These are phyloP conservation scores for Odontomachus brunneus DNA, from an alignment of 1,140 invertebrate genomes.

Conservation along the genomic window DNA sequence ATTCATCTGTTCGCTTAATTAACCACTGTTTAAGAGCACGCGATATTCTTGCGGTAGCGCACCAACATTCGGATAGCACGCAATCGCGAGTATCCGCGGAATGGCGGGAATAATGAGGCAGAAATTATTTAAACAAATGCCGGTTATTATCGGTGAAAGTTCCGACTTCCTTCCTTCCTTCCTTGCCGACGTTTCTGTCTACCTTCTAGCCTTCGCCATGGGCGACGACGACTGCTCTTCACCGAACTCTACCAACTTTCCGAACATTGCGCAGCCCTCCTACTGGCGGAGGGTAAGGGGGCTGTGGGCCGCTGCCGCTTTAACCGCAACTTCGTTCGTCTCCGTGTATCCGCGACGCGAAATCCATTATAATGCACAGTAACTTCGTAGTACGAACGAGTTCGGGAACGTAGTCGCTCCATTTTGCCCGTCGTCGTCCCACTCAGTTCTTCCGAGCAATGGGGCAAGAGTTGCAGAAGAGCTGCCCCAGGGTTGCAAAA, in stretches of 20 bases:
- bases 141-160: conserved; percentile 66
- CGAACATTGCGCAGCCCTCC: conserved; percentile 26
- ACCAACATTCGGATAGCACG: neutral
- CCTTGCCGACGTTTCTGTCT: conserved; percentile 28
- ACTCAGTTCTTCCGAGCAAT: conserved; percentile 49
- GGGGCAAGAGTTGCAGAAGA: conserved; percentile 31
- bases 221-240: conserved; percentile 31
- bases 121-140: conserved; percentile 75
- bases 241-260: conserved; percentile 59
- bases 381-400: conserved; percentile 60
- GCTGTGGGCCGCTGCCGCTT: conserved; percentile 6
- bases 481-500: conserved; percentile 1
- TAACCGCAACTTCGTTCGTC: conserved; percentile 70
- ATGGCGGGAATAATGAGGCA: conserved; percentile 62
- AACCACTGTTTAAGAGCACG: neutral
- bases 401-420: conserved; percentile 56
- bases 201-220: conserved; percentile 34
- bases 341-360: conserved; percentile 48
- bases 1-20: conserved; percentile 27
- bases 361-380: conserved; percentile 69
- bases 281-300: neutral
- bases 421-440: conserved; percentile 46
- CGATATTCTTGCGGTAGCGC: neutral
- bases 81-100: conserved; percentile 25
- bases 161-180: conserved; percentile 52